These are phyloP conservation scores for Tragelaphus eurycerus DNA, from an alignment of 2,797 vertebrate genomes.

Conservation along the genomic window DNA sequence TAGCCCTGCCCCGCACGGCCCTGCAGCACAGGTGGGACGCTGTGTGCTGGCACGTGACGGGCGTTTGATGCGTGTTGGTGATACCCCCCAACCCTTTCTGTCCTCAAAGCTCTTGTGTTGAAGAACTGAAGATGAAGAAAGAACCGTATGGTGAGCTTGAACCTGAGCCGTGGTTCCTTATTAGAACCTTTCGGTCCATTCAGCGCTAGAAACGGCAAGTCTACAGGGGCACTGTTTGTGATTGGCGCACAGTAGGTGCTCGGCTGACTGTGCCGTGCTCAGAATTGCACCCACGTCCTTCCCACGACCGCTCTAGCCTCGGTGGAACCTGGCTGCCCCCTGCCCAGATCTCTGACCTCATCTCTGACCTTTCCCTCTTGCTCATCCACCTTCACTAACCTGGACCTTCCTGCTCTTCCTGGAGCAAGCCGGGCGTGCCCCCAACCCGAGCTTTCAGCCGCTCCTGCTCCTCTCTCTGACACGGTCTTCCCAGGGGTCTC, in stretches of 20 bases:
- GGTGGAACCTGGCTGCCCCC: background rate
- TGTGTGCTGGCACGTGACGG: rapidly evolving
- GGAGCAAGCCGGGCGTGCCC: rapidly evolving
- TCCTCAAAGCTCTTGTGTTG: background rate
- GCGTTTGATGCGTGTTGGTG: background rate
- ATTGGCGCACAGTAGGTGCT: too few species aligned
- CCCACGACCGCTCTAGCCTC: background rate
- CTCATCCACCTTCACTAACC: rapidly evolving
- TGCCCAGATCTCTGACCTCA: background rate
- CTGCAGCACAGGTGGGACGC: background rate
- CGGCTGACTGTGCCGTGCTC: rapidly evolving
- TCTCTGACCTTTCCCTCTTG: background rate
- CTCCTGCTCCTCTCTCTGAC: background rate
- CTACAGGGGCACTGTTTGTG: background rate
- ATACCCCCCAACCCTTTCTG: background rate
- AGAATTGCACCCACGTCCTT: background rate
- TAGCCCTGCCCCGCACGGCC: rapidly evolving
- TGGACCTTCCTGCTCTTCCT: rapidly evolving
- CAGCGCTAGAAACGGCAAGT: background rate
- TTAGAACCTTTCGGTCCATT: rapidly evolving
- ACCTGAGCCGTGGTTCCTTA: background rate
- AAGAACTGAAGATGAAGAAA: background rate
- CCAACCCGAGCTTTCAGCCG: rapidly evolving
- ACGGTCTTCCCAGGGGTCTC: background rate
- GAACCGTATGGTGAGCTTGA: background rate